Evolutionary conservation across 2,888 invertebrate genomes (phyloP), one percentile per base, ranked within the genome.

Genomic region (Laspeyria flexula): DNA sequence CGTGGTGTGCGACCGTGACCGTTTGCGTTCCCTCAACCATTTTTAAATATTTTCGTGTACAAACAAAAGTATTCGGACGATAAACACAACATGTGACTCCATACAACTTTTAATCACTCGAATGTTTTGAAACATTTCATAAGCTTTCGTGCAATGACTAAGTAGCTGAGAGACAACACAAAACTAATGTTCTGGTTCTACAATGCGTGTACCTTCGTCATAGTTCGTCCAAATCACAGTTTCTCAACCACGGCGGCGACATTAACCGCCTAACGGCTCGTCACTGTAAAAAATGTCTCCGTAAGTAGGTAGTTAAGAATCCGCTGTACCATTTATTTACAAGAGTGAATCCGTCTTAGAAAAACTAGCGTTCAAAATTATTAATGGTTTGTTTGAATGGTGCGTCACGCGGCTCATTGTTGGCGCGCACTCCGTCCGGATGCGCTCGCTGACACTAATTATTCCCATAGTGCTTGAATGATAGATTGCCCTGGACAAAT

Each of bases 321-420:
- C 80, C 81, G 79, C 80, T 85, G 86, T 88, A 88, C 88, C 88
- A 89, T 90, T 88, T 89, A 90, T 90, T 89, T 85, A 89, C 87
- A 89, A 89, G 86, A 90, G 85, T 83, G 86, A 84, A 87, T 85
- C 81, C 81, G 84, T 86, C 87, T 86, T 81, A 87, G 83, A 90
- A 90, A 88, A 90, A 88, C 86, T 84, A 84, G 88, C 89, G 83
- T 87, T 87, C 83, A 82, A 84, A 85, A 86, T 90, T 88, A 92
- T 92, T 91, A 92, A 92, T 92, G 91, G 83, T 91, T 88, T 91
- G 86, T 90, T 90, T 90, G 90, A 90, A 90, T 87, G 90, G 84
- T 82, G 87, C 84, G 89, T 89, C 90, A 85, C 83, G 68, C 77
- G 79, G 81, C 73, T 87, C 85, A 90, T 91, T 90, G 90, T 90